These are phyloP conservation scores for Cheilosia scutellata DNA, from an alignment of 2,888 invertebrate genomes.

Conservation along the genomic window DNA sequence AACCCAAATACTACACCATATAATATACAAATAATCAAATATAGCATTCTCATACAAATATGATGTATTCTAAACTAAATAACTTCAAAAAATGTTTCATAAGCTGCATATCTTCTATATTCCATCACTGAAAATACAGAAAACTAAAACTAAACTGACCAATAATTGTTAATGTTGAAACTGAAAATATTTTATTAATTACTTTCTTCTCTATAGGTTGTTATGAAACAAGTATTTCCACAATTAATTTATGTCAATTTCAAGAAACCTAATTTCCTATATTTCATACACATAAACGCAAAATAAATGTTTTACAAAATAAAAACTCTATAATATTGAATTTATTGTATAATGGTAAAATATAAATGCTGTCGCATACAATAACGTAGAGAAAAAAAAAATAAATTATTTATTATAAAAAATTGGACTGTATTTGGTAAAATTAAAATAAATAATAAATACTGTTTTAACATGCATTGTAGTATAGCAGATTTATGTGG, in stretches of 20 bases:
- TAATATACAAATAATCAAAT: constrained; percentile 23
- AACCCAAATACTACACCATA: constrained; percentile 14
- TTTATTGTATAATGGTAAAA: constrained; percentile 16
- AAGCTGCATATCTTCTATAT: constrained; percentile 62
- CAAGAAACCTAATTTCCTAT: background rate
- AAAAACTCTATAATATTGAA: constrained; percentile 26
- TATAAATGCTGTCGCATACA: constrained; percentile 72
- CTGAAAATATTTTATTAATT: background rate
- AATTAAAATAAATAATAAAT: background rate
- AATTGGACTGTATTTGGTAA: constrained; percentile 6
- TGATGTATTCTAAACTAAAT: background rate
- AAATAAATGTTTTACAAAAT: background rate
- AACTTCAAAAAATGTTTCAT: constrained; percentile 20
- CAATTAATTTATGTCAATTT: constrained; percentile 63
- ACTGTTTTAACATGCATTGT: constrained; percentile 25
- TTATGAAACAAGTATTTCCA: constrained; percentile 55
- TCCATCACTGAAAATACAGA: constrained; percentile 13
- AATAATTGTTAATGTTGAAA: constrained; percentile 62
- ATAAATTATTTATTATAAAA: constrained; percentile 13
- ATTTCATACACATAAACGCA: constrained; percentile 4
- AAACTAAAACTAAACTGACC: constrained; percentile 49
- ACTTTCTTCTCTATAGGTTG: constrained; percentile 63
- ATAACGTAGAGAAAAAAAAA: constrained; percentile 61
- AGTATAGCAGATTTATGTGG: constrained; percentile 38
- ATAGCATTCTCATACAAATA: constrained; percentile 16